A percentile compares a stretch with the other conserved stretches of the same genome.
phyloP scores from a whole-genome alignment of 2,888 invertebrate species.

The Helicoverpa assulta region DNA sequence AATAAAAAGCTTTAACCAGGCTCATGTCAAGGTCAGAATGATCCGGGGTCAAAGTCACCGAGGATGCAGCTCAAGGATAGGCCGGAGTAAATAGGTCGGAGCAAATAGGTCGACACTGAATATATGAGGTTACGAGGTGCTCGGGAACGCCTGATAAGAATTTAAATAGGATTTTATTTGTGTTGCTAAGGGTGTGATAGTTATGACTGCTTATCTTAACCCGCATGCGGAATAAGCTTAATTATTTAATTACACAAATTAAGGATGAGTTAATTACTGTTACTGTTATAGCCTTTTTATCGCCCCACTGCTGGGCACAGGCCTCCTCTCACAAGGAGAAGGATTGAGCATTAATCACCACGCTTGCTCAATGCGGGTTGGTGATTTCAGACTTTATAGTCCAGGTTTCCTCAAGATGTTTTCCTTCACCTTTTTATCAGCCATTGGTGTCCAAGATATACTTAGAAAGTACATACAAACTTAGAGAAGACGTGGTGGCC shows the following conservation, averaged over 20 bases:
- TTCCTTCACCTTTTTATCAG: no score
- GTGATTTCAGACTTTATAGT: no score
- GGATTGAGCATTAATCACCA: no score
- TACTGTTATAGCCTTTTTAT: no score
- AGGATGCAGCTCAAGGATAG: slow-evolving; percentile 62
- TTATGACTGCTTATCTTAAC: slow-evolving; percentile 1
- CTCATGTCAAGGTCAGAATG: slow-evolving; percentile 54
- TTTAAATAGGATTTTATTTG: slow-evolving; percentile 17
- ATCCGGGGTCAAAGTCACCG: slow-evolving; percentile 61
- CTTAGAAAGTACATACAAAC: no score
- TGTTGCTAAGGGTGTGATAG: slow-evolving; percentile 4
- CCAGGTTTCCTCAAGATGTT: no score
- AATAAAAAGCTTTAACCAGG: slow-evolving; percentile 29
- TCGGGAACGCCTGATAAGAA: slow-evolving; percentile 9
- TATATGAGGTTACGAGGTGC: slow-evolving; percentile 16
- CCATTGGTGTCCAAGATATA: no score
- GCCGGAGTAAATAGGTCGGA: slow-evolving; percentile 60
- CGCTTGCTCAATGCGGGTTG: no score
- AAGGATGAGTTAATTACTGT: slow-evolving; percentile 1
- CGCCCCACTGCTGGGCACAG: no score
- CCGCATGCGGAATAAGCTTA: not conserved
- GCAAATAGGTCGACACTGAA: slow-evolving; percentile 41
- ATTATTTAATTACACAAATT: not conserved
- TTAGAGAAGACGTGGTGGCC: no score
- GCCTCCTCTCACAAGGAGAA: no score